A percentile compares a stretch with the other conserved stretches of the same genome.
These are phyloP conservation scores for Leptinotarsa peninsularis DNA, from an alignment of 2,888 invertebrate genomes.

Conservation along the genomic window DNA sequence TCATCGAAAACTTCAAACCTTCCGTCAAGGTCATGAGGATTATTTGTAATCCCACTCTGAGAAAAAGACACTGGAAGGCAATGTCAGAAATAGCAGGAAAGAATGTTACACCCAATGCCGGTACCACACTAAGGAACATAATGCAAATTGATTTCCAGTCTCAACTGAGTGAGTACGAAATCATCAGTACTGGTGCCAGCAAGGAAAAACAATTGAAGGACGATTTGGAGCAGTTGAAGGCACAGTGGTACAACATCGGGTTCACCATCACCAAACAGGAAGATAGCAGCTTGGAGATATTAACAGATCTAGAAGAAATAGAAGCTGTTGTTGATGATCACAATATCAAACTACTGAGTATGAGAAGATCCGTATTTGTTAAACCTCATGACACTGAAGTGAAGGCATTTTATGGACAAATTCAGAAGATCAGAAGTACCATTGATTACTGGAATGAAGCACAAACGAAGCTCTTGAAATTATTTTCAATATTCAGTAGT, in stretches of 20 bases:
- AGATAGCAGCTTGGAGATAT: constrained; percentile 72
- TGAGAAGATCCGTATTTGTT: constrained; percentile 86
- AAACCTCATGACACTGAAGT: constrained; percentile 80
- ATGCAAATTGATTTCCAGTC: constrained; percentile 77
- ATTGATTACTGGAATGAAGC: constrained; percentile 84
- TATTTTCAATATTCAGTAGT: constrained; percentile 84
- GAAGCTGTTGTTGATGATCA: constrained; percentile 83
- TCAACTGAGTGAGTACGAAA: constrained; percentile 80
- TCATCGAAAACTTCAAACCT: constrained; percentile 78
- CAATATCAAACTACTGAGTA: constrained; percentile 81
- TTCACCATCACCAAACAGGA: constrained; percentile 75
- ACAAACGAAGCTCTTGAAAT: constrained; percentile 84
- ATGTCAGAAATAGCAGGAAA: constrained; percentile 83
- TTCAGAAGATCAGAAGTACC: constrained; percentile 74
- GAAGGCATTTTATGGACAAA: constrained; percentile 77
- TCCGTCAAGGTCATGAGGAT: constrained; percentile 86
- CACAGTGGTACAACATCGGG: constrained; percentile 79
- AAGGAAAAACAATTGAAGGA: constrained; percentile 81
- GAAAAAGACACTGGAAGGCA: constrained; percentile 85
- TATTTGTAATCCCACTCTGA: constrained; percentile 86
- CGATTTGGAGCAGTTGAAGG: constrained; percentile 78
- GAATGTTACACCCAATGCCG: constrained; percentile 77
- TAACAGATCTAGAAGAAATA: constrained; percentile 79
- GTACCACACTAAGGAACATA: constrained; percentile 81
- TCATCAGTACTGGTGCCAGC: constrained; percentile 83